phyloP scores from a whole-genome alignment of 2,113 vertebrate species.

The Cavia aperea region DNA sequence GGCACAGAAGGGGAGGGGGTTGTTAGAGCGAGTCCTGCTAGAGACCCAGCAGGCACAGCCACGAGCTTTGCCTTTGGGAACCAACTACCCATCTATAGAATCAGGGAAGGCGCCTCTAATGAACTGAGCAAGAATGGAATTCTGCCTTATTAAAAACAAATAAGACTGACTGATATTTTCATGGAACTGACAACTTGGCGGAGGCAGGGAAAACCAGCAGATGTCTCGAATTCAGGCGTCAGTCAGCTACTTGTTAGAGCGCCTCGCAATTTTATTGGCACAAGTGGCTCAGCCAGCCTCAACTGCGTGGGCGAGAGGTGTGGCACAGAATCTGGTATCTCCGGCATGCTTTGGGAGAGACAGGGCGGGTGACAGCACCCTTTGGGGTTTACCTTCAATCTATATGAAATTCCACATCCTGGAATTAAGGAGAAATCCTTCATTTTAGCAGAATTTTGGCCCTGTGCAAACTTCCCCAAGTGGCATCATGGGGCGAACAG shows the following conservation, averaged over 20 bases:
- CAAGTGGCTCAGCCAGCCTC: background rate
- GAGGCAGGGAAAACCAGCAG: constrained; percentile 7
- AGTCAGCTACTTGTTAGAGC: background rate
- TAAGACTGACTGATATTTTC: constrained; percentile 12
- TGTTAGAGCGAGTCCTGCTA: background rate
- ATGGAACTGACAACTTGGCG: background rate
- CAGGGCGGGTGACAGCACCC: background rate
- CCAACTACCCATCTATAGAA: background rate
- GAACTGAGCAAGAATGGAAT: background rate
- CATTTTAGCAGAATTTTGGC: background rate
- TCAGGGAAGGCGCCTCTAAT: background rate
- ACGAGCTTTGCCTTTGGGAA: background rate
- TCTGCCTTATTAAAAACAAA: background rate
- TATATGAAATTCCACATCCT: background rate
- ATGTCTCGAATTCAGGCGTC: background rate
- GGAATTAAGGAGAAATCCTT: background rate
- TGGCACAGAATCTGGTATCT: background rate
- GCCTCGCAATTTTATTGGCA: background rate
- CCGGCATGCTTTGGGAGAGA: background rate
- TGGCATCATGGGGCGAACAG: background rate
- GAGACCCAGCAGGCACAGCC: background rate
- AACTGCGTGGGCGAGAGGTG: background rate
- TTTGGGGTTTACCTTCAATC: background rate
- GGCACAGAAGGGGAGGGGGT: background rate
- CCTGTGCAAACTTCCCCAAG: background rate